Evolutionary conservation across 2,113 vertebrate species (phyloP).

Genomic region (Sterna hirundo): DNA sequence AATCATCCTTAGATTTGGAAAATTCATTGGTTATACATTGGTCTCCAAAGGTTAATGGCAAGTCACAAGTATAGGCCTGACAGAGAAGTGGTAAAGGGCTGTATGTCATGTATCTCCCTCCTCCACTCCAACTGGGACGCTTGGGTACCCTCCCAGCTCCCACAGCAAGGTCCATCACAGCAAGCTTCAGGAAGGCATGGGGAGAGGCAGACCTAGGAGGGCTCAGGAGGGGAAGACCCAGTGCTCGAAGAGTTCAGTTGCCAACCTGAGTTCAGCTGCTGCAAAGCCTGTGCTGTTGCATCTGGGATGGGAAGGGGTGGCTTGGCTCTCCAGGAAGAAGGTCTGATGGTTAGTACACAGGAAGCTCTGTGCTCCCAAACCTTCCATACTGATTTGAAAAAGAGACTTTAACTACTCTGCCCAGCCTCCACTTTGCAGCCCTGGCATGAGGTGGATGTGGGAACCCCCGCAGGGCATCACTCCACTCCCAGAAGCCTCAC

Average conservation of each 20-base stretch:
- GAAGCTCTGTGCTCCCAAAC: background rate
- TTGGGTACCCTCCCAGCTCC: background rate
- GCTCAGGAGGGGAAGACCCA: background rate
- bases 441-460: fast-evolving
- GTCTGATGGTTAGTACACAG: background rate
- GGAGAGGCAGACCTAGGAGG: background rate
- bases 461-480: background rate
- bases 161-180: background rate
- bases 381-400: background rate
- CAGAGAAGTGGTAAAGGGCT: background rate
- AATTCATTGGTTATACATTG: background rate
- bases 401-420: background rate
- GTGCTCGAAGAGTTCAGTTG: fast-evolving
- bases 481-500: background rate
- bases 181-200: background rate
- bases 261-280: fast-evolving
- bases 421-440: background rate
- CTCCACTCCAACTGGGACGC: background rate
- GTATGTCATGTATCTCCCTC: background rate
- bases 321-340: background rate
- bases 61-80: background rate
- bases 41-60: background rate
- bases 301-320: background rate
- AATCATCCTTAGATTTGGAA: background rate
- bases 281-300: background rate